phyloP scores from a whole-genome alignment of 2,888 invertebrate species.

The Linyphia triangularis region DNA sequence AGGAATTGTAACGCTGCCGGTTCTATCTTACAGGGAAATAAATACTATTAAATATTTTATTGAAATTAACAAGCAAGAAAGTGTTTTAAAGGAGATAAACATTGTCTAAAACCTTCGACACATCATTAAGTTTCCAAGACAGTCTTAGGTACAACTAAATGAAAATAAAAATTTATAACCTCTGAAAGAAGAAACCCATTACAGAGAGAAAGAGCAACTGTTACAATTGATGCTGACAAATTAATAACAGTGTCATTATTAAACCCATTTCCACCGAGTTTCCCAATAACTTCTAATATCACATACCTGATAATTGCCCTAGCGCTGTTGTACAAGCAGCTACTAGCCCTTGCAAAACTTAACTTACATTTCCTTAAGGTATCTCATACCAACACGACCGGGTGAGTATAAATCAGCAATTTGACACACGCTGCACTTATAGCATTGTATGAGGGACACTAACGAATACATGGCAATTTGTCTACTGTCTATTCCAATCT shows the following conservation, averaged over 20 bases:
- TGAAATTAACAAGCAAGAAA: no score
- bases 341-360: background rate
- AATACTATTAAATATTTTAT: no score
- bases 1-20: no score
- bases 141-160: no score
- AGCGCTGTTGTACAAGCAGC: background rate
- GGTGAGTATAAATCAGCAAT: conserved; percentile 50
- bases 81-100: no score
- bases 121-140: no score
- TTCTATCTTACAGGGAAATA: no score
- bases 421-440: conserved; percentile 38
- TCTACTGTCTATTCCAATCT: conserved; percentile 11
- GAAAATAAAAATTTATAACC: no score
- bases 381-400: conserved; percentile 28
- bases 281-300: background rate
- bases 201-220: background rate
- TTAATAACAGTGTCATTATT: background rate
- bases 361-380: conserved; percentile 8
- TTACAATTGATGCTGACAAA: background rate
- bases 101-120: no score
- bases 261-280: background rate
- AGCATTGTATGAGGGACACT: conserved; percentile 17
- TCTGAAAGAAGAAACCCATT: no score
- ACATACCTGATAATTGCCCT: background rate
- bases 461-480: conserved; percentile 38